Base-by-base conservation (phyloP, 2,797 vertebrate genomes). In the Hypotaenidia okinawae region DNA sequence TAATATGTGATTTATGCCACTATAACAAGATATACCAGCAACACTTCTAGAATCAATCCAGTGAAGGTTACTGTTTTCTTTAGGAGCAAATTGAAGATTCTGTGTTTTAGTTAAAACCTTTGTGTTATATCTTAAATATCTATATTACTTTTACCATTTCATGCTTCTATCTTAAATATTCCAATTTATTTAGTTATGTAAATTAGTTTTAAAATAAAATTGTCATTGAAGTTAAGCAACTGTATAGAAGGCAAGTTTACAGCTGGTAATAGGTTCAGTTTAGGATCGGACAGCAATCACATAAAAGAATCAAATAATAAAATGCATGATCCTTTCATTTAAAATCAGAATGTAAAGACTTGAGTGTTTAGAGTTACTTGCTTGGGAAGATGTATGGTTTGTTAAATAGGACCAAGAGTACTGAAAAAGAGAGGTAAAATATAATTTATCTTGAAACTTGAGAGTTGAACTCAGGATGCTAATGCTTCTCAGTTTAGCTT, bases 1-100 rank as follows among this genome's bases (percentile, higher is more conserved):
- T 96, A 95, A 96, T 94, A 63, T 82, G 88, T 95, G 83, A 96
- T 96, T 96, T 70, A 72, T 2, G 23, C 85, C 63, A 83, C 84
- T 95, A 5, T 74, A 91, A 77, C 77, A 89, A 68, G 94, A 96
- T 94, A 93, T 94, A 97, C 97, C 96, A 96, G 80, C 93, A 93
- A 93, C 87, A 84, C 82, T 96, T 63, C 78, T 97, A 94, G 87
- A 97, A 96, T 97, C 97, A 97, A 97, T 97, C 96, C 97, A 92
- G 76, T 90, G 80, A 94, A 97, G 96, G 96, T 93, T 97, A 95
- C 95, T 73, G 57, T 91, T 95, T 94, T 97, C 94, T 97, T 93
- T 91, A 89, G 95, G 89, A 97, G 93, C 74, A 97, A 97, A 95
- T 84, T 87, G 81, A 94, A 91, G 70, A 82, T 54, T 90, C 83